Evolutionary conservation across 2,888 invertebrate species (phyloP).

Genomic region (Ormyrus rosae): DNA sequence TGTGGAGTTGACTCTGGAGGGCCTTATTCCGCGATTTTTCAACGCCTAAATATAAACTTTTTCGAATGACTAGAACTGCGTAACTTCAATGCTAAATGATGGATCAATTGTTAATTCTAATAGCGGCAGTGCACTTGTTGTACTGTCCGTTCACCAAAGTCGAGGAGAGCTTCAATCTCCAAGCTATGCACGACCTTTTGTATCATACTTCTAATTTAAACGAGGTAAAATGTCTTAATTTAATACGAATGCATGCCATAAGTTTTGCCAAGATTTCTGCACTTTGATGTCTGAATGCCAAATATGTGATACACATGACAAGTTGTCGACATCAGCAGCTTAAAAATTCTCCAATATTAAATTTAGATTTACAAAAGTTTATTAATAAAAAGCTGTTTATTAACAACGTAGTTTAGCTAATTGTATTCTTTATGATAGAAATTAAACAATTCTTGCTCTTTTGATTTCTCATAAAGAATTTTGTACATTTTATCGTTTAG

Average conservation of each 20-base stretch:
- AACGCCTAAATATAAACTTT: neutral
- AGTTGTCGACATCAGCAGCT: conserved; percentile 5
- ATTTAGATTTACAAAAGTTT: no score
- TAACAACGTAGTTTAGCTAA: no score
- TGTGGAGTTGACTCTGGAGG: conserved; percentile 29
- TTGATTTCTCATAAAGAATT: no score
- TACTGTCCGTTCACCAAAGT: conserved; percentile 98
- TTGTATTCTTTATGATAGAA: no score
- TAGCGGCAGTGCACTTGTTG: conserved; percentile 87
- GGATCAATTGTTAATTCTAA: conserved; percentile 85
- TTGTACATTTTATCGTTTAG: conserved; percentile 75
- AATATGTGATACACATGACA: conserved; percentile 34
- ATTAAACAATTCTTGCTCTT: no score
- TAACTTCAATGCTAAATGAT: conserved; percentile 74
- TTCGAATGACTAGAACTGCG: conserved; percentile 9
- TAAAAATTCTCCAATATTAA: no score
- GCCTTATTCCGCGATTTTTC: conserved; percentile 15
- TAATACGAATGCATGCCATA: conserved; percentile 40
- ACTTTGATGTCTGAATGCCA: conserved; percentile 16
- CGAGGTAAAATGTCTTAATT: conserved; percentile 80
- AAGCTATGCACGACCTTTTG: conserved; percentile 97
- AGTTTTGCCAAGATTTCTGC: conserved; percentile 40
- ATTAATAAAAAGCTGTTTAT: no score
- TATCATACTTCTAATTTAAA: conserved; percentile 90
- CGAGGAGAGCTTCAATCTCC: conserved; percentile 99